Conservation (phyloP, 2,888 invertebrate species). For the Gasteruption jaculator region DNA sequence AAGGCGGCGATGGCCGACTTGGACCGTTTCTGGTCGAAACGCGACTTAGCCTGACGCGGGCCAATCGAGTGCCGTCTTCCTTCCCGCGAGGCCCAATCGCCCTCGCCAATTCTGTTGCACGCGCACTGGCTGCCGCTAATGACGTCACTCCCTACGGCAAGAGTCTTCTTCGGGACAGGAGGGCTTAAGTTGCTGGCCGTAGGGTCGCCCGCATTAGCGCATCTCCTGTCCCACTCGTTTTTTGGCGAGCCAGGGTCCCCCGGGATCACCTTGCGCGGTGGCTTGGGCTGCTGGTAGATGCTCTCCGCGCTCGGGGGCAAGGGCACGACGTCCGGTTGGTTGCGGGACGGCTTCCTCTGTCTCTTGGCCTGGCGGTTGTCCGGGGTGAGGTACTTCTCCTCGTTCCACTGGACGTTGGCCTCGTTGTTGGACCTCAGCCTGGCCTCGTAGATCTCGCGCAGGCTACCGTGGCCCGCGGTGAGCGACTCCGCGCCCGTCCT, state of each 20-base stretch:
- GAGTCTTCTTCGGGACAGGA: slow-evolving; percentile 42
- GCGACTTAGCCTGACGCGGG: too few species aligned
- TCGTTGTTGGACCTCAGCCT: slow-evolving; percentile 34
- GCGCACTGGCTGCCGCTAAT: too few species aligned
- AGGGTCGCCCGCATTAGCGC: slow-evolving; percentile 45
- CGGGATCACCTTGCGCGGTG: slow-evolving; percentile 55
- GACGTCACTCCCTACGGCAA: slow-evolving; percentile 37
- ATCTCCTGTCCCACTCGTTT: slow-evolving; percentile 66
- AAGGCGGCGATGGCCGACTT: too few species aligned
- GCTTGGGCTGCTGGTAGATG: slow-evolving; percentile 62
- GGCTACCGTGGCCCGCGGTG: slow-evolving; percentile 61
- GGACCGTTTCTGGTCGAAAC: too few species aligned
- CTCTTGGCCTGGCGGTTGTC: slow-evolving; percentile 71
- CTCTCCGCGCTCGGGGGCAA: slow-evolving; percentile 60
- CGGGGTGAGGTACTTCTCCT: slow-evolving; percentile 56
- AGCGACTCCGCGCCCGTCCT: slow-evolving; percentile 46
- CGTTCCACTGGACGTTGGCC: slow-evolving; percentile 34
- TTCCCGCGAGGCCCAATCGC: too few species aligned
- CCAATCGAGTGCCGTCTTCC: too few species aligned
- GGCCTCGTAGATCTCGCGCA: slow-evolving; percentile 72
- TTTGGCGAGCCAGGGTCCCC: slow-evolving; percentile 54
- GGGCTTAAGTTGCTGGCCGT: slow-evolving; percentile 46
- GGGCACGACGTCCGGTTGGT: slow-evolving; percentile 67
- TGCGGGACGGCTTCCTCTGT: slow-evolving; percentile 60
- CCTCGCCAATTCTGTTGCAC: too few species aligned